phyloP scores from a whole-genome alignment of 92 coral and sea anemone genomes.

The Meandrina meandrites region DNA sequence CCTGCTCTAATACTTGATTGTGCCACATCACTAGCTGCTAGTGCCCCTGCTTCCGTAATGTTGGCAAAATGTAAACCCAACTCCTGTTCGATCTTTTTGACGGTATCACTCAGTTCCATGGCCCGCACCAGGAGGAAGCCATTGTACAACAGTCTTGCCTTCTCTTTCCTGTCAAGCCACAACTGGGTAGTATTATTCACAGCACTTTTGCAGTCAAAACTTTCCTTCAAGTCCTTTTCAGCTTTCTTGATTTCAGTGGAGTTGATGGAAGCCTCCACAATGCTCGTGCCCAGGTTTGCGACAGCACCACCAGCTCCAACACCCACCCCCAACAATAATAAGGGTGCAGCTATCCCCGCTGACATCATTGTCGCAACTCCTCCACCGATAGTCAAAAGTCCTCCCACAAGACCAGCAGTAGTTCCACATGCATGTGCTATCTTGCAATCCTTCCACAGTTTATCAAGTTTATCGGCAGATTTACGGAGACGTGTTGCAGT shows the following conservation, averaged over 20 bases:
- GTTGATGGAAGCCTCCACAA: not conserved
- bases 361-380: not conserved
- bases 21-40: not conserved
- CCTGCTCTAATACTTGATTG: not conserved
- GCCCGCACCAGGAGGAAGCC: not conserved
- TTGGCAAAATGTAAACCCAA: too few species aligned
- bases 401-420: not conserved
- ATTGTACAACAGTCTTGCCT: not conserved
- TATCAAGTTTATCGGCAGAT: conserved; percentile 11
- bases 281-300: not conserved
- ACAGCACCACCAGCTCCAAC: not conserved
- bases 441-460: conserved; percentile 11
- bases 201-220: not conserved
- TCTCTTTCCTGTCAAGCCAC: conserved; percentile 2
- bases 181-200: not conserved
- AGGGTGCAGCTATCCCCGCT: not conserved
- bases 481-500: not conserved
- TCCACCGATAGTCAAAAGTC: not conserved
- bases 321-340: not conserved
- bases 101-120: not conserved
- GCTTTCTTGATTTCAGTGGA: not conserved
- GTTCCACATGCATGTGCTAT: conserved; percentile 10
- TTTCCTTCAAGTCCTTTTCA: not conserved
- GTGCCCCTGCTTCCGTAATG: not conserved
- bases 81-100: not conserved